Conservation (phyloP, 1,140 invertebrate species). For the Drosophila pectinifera region DNA sequence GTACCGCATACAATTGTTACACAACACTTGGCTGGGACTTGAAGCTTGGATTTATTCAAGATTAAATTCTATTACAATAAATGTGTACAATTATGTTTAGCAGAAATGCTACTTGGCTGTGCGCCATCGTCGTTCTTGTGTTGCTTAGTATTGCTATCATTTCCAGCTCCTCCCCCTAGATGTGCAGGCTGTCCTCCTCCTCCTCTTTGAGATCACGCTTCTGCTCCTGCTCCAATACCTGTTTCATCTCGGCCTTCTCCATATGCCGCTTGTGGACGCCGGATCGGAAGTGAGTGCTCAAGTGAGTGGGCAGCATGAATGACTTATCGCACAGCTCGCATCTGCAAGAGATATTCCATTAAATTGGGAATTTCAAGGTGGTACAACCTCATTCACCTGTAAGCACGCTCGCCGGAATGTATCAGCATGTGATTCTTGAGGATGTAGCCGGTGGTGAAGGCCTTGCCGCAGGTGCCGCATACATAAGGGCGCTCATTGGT, state of each 20-base stretch:
- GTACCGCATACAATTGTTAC: neutral
- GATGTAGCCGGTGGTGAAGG: conserved; percentile 86
- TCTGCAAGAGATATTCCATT: conserved; percentile 24
- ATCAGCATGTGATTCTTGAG: conserved; percentile 76
- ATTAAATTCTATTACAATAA: conserved; percentile 33
- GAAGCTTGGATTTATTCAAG: conserved; percentile 35
- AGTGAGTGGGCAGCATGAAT: conserved; percentile 72
- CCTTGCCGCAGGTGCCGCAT: conserved; percentile 87
- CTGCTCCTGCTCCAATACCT: conserved; percentile 85
- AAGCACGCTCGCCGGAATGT: conserved; percentile 75
- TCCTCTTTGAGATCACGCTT: conserved; percentile 65
- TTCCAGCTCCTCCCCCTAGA: conserved; percentile 19
- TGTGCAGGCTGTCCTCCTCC: conserved; percentile 69
- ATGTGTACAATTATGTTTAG: conserved; percentile 3
- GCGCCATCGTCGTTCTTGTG: conserved; percentile 21
- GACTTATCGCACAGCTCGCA: conserved; percentile 75
- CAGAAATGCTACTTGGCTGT: conserved; percentile 34
- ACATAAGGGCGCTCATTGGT: conserved; percentile 87
- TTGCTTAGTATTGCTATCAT: conserved; percentile 20
- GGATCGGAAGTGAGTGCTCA: conserved; percentile 71
- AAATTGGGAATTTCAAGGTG: too few relatives aligned
- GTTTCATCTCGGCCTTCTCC: conserved; percentile 85
- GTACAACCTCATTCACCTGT: conserved; percentile 43
- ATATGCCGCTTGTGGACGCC: conserved; percentile 68
- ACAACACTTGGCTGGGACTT: conserved; percentile 15